phyloP scores from a whole-genome alignment of 2,113 vertebrate species.

The Anas platyrhynchos region DNA sequence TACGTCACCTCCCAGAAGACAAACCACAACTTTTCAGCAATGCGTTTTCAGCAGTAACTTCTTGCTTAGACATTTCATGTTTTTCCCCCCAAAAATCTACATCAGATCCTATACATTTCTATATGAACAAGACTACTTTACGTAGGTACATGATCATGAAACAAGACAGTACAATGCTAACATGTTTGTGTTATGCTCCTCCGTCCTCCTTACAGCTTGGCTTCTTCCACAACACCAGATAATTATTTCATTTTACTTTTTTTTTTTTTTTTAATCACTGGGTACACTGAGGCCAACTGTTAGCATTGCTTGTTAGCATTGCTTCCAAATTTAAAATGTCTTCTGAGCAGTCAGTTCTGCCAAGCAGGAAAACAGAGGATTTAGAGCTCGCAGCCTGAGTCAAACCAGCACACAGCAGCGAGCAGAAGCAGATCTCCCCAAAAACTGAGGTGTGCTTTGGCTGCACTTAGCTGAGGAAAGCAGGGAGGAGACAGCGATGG shows the following conservation, averaged over 20 bases:
- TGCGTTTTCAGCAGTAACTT: neutral
- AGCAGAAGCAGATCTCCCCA: neutral
- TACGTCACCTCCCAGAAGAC: neutral
- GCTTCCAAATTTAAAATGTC: neutral
- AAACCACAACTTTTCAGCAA: no score
- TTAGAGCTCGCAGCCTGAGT: accelerated
- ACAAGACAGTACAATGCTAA: neutral
- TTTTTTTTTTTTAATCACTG: no score
- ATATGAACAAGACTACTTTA: neutral
- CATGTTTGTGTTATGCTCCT: neutral
- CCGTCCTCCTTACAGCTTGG: neutral
- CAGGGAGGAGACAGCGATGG: neutral
- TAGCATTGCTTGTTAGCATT: neutral
- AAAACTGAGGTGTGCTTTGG: neutral
- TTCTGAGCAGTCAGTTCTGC: neutral
- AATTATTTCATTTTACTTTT: neutral
- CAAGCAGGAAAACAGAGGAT: neutral
- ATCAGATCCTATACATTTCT: neutral
- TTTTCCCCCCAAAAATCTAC: no score
- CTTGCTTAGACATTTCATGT: neutral
- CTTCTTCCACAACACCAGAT: neutral
- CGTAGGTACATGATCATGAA: no score
- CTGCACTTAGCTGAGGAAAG: neutral
- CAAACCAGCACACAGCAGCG: accelerated
- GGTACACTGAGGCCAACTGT: neutral